Percentiles rank a stretch among this genome's conserved stretches.
These are phyloP conservation scores for Nixonia krombeini DNA, from an alignment of 1,140 invertebrate genomes.

Conservation along the genomic window DNA sequence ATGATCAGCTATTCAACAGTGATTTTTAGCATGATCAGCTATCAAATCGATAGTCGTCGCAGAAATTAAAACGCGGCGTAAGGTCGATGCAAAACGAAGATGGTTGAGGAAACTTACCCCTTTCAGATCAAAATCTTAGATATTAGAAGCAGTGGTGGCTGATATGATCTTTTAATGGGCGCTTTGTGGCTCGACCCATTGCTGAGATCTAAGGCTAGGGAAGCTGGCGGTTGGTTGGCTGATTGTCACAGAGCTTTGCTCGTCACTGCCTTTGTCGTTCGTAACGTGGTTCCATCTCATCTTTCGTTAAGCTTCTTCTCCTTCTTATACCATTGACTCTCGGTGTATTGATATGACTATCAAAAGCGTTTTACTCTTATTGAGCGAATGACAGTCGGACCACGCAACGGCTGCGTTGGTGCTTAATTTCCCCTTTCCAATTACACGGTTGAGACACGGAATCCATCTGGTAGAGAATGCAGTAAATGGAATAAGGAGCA, in stretches of 20 bases:
- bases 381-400: conserved; percentile 61
- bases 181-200: conserved; percentile 71
- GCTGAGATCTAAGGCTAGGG: conserved; percentile 64
- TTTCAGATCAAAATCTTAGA: conserved; percentile 49
- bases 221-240: conserved; percentile 52
- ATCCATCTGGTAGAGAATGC: conserved; percentile 41
- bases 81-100: conserved; percentile 18
- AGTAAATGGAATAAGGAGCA: conserved; percentile 43
- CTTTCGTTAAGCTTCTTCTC: conserved; percentile 41
- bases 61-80: conserved; percentile 22
- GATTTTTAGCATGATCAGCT: too few species aligned
- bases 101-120: conserved; percentile 34
- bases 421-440: conserved; percentile 71
- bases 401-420: conserved; percentile 67
- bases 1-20: conserved; percentile 11
- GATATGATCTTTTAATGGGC: conserved; percentile 73
- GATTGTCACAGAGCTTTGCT: conserved; percentile 51
- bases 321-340: conserved; percentile 11
- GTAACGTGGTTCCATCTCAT: conserved; percentile 60
- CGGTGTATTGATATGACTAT: conserved; percentile 4
- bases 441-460: conserved; percentile 59
- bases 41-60: conserved; percentile 18
- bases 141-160: conserved; percentile 58
- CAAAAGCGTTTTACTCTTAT: conserved; percentile 36
- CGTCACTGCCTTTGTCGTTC: conserved; percentile 61